Conservation (phyloP, 2,888 invertebrate species). For the Macrophya alboannulata region DNA sequence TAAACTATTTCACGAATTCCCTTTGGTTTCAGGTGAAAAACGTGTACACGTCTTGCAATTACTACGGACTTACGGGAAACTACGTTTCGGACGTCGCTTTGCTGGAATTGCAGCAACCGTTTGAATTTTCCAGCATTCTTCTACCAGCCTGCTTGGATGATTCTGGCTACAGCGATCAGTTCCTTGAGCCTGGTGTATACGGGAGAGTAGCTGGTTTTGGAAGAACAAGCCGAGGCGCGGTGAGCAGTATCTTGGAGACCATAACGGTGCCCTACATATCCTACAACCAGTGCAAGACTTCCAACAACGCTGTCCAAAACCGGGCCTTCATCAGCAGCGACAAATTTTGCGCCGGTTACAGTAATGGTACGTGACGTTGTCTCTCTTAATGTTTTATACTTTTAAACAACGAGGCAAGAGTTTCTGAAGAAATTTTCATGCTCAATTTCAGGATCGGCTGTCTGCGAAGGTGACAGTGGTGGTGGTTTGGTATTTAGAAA, state of each 20-base stretch:
- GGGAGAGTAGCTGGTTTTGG: constrained; percentile 78
- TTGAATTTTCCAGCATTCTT: constrained; percentile 69
- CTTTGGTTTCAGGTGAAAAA: constrained; percentile 70
- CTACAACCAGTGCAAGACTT: constrained; percentile 67
- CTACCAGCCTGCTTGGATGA: constrained; percentile 74
- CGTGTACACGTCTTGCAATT: constrained; percentile 71
- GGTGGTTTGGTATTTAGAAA: constrained; percentile 78
- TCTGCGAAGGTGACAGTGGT: constrained; percentile 81
- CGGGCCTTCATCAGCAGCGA: constrained; percentile 69
- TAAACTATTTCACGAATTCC: background rate
- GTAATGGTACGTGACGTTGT: constrained; percentile 72
- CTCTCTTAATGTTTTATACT: constrained; percentile 36
- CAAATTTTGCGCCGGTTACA: constrained; percentile 71
- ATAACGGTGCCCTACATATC: constrained; percentile 74
- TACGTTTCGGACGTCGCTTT: constrained; percentile 75
- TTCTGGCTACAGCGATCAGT: constrained; percentile 63
- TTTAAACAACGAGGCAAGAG: too few relatives aligned
- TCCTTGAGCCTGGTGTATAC: constrained; percentile 67
- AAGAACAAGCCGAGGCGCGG: constrained; percentile 68
- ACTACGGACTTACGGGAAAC: constrained; percentile 72
- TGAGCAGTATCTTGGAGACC: constrained; percentile 72
- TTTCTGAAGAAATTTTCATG: too few relatives aligned
- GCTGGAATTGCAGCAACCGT: constrained; percentile 68
- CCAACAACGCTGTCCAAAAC: constrained; percentile 61
- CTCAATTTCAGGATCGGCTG: constrained; percentile 75